These are phyloP conservation scores for Ictidomys tridecemlineatus DNA, from an alignment of 2,113 vertebrate species.

Conservation along the genomic window DNA sequence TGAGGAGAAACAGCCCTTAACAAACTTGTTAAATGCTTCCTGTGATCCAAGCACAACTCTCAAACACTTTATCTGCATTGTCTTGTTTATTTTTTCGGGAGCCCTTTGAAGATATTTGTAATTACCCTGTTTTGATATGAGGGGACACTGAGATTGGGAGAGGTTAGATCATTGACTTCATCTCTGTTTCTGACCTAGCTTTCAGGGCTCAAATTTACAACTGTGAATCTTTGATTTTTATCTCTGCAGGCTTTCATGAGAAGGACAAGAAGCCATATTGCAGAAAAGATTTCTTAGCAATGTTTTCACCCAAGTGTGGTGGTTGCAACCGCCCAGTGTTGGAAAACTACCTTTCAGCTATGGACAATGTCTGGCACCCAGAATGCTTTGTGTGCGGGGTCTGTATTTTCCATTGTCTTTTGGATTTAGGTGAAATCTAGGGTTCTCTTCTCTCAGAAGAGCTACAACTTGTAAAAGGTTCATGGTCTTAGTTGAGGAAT, in stretches of 20 bases:
- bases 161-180: background rate
- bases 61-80: background rate
- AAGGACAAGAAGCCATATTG: constrained; percentile 94
- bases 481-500: background rate
- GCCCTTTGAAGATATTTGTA: too few relatives aligned
- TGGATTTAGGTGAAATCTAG: rapidly evolving
- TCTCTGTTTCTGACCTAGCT: background rate
- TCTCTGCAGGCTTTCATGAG: constrained; percentile 90
- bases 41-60: background rate
- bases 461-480: background rate
- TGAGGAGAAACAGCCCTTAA: background rate
- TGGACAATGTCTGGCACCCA: constrained; percentile 93
- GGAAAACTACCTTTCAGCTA: constrained; percentile 93
- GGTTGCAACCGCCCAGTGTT: constrained; percentile 92
- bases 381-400: constrained; percentile 96
- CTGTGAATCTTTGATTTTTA: background rate
- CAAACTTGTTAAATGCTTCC: background rate
- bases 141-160: background rate
- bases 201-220: background rate
- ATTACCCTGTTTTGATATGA: background rate
- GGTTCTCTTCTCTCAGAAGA: background rate
- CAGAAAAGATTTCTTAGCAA: constrained; percentile 91
- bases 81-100: background rate
- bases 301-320: constrained; percentile 94
- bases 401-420: constrained; percentile 73